Base-by-base conservation (phyloP, 2,888 invertebrate species). In the Odontomyia ornata region DNA sequence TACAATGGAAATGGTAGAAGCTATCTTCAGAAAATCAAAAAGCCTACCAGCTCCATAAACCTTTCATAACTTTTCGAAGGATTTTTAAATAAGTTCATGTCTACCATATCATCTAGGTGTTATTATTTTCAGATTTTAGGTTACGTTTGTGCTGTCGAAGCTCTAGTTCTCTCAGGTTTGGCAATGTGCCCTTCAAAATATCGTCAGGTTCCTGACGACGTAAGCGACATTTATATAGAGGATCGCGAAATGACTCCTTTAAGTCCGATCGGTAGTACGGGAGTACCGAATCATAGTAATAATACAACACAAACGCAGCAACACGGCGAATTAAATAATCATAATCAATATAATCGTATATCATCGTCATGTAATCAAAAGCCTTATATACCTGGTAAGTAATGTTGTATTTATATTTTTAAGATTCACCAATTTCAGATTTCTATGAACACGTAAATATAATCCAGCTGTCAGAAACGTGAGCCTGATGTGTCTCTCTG, bases 131-230 rank as follows among this genome's bases (percentile, higher is more conserved):
- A 91, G 91, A 88, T 89, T 82, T 87, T 91, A 82, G 91, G 91
- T 80, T 91, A 90, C 83, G 83, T 89, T 78, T 91, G 91, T 85
- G 90, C 89, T 81, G 82, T 90, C 83, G 90, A 91, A 86, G 89
- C 90, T 72, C 85, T 90, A 80, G 83, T 91, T 80, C 84, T 91
- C 81, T 88, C 90, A 80, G 86, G 90, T 81, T 87, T 91, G 81
- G 89, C 90, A 81, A 88, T 88, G 81, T 90, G 89, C 85, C 88
- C 88, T 80, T 88, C 88, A 81, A 88, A 89, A 81, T 91, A 91
- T 83, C 89, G 89, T 80, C 90, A 90, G 78, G 90, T 91, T 78
- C 89, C 89, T 80, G 91, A 91, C 84, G 91, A 91, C 84, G 89
- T 89, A 78, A 90, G 90, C 84, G 88, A 89, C 81, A 85, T 89